phyloP scores from a whole-genome alignment of 1,140 invertebrate genomes.

The Zaprionus capensis region DNA sequence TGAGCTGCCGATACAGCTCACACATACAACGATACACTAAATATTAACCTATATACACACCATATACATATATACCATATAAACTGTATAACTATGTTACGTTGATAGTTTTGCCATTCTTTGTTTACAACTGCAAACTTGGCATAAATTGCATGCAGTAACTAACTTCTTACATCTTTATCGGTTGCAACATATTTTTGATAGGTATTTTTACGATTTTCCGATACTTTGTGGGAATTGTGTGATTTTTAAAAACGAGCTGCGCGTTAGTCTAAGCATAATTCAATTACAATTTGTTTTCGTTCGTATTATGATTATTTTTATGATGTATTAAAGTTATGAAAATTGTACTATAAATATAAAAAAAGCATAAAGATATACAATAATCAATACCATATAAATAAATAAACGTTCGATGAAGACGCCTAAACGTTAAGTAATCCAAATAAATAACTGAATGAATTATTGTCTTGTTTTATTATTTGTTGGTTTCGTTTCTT shows the following conservation, averaged over 20 bases:
- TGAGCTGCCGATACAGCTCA: background rate
- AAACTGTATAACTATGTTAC: conserved; percentile 32
- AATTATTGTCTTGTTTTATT: conserved; percentile 32
- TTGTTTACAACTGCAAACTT: conserved; percentile 36
- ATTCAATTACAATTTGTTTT: conserved; percentile 77
- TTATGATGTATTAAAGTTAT: conserved; percentile 81
- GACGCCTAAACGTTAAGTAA: conserved; percentile 74
- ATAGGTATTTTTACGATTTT: conserved; percentile 76
- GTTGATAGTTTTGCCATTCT: conserved; percentile 47
- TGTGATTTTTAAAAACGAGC: conserved; percentile 71
- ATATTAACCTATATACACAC: conserved; percentile 24
- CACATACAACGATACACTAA: background rate
- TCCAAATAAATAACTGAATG: conserved; percentile 72
- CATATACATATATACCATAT: conserved; percentile 16
- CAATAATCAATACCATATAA: conserved; percentile 33
- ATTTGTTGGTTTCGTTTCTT: conserved; percentile 28
- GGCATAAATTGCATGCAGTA: conserved; percentile 65
- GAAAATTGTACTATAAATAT: conserved; percentile 70
- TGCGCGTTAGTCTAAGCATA: conserved; percentile 54
- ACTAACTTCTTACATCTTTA: conserved; percentile 42
- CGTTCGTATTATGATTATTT: conserved; percentile 78
- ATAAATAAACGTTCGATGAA: conserved; percentile 64
- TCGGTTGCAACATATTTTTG: conserved; percentile 64
- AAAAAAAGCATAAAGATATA: conserved; percentile 49
- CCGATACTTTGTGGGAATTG: conserved; percentile 55